Evolutionary conservation across 2,113 vertebrate genomes (phyloP).

Genomic region (Dipodomys merriami): DNA sequence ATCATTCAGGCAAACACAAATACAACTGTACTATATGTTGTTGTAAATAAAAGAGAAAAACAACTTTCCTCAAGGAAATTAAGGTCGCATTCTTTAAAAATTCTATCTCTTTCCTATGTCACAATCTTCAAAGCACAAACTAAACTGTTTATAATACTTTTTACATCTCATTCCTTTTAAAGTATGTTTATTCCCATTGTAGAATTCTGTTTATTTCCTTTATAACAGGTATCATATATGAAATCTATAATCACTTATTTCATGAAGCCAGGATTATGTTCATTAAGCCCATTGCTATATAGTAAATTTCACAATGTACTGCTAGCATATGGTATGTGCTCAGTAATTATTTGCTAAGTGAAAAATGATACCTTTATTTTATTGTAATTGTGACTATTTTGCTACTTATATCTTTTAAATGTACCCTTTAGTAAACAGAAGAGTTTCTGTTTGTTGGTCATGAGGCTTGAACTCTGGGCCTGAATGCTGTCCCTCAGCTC

Average conservation of each 20-base stretch:
- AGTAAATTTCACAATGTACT: background rate
- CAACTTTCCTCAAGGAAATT: background rate
- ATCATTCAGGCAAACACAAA: background rate
- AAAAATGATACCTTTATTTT: background rate
- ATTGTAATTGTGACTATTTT: background rate
- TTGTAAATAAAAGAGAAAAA: background rate
- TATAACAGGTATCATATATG: background rate
- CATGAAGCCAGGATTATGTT: background rate
- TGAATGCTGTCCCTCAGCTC: too few species aligned
- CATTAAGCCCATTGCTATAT: background rate
- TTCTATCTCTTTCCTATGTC: background rate
- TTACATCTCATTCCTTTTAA: background rate
- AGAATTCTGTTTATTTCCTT: constrained; percentile 39
- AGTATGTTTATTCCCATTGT: background rate
- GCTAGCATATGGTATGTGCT: background rate
- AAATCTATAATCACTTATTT: background rate
- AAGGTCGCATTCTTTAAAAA: background rate
- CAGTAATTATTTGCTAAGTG: constrained; percentile 16
- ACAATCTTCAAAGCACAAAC: background rate
- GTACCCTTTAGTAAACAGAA: background rate
- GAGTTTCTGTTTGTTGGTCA: background rate
- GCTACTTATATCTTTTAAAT: background rate
- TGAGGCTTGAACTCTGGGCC: too few species aligned
- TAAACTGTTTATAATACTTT: background rate
- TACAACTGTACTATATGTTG: background rate